These are phyloP conservation scores for Nasalis larvatus DNA, from an alignment of 2,113 vertebrate species.

Conservation along the genomic window DNA sequence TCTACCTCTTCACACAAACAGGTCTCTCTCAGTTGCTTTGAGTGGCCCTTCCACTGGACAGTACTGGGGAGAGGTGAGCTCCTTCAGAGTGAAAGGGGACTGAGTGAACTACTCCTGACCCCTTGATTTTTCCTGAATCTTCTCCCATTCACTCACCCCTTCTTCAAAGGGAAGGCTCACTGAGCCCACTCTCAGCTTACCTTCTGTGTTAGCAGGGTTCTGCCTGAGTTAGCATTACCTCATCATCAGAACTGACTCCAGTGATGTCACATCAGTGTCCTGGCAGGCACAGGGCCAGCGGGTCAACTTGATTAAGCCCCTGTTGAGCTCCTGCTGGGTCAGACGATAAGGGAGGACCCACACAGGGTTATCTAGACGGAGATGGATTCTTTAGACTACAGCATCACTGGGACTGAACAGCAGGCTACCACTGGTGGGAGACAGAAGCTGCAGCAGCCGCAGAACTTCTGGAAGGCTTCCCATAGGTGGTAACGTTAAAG, in stretches of 20 bases:
- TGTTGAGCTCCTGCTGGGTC: background rate
- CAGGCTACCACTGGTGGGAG: background rate
- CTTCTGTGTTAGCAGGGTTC: background rate
- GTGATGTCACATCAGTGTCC: background rate
- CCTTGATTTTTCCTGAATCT: background rate
- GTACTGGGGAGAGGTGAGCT: background rate
- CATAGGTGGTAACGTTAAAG: background rate
- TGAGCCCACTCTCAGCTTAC: background rate
- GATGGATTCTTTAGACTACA: background rate
- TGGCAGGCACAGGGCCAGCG: background rate
- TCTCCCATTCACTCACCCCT: background rate
- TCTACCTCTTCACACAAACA: constrained; percentile 86
- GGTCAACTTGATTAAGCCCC: background rate
- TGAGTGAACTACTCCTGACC: background rate
- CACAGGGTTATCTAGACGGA: background rate
- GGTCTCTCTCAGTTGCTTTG: background rate
- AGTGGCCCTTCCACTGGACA: background rate
- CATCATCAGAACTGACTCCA: background rate
- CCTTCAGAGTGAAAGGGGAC: background rate
- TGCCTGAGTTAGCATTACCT: too few relatives aligned
- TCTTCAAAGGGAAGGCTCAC: background rate
- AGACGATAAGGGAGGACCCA: background rate
- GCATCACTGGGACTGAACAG: too few relatives aligned
- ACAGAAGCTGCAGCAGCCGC: background rate
- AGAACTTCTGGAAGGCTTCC: background rate